Evolutionary conservation across 1,140 invertebrate genomes (phyloP).

Genomic region (Babylonia areolata): DNA sequence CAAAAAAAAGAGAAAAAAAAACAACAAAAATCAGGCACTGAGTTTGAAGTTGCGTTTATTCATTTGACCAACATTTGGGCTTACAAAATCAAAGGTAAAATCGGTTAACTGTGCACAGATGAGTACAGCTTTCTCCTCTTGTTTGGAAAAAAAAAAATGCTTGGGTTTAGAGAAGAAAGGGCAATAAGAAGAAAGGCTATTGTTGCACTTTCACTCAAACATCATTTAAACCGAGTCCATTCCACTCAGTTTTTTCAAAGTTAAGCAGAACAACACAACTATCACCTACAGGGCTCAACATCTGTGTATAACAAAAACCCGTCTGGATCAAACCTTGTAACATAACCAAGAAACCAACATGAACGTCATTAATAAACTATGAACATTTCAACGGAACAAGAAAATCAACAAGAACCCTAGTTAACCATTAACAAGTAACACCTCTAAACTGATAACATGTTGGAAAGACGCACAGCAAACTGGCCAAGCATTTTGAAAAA

Average conservation of each 20-base stretch:
- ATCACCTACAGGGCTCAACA: not conserved
- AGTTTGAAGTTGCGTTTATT: not conserved
- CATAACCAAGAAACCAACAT: not conserved
- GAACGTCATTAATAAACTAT: not conserved
- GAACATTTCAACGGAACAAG: not conserved
- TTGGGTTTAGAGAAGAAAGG: not conserved
- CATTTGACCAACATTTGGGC: conserved; percentile 15
- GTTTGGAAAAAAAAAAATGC: not conserved
- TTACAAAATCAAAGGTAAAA: conserved; percentile 19
- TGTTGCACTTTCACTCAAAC: not conserved
- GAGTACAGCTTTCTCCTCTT: not conserved
- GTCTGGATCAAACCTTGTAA: not conserved
- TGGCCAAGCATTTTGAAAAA: too few relatives aligned
- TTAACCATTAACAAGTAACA: not conserved
- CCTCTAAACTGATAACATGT: too few relatives aligned
- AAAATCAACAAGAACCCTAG: not conserved
- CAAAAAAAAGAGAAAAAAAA: too few relatives aligned
- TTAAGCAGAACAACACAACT: not conserved
- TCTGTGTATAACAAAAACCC: not conserved
- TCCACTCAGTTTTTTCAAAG: not conserved
- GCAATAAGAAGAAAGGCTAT: not conserved
- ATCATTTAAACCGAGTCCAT: not conserved
- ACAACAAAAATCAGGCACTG: not conserved
- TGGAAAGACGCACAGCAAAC: too few relatives aligned
- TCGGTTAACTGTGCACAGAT: conserved; percentile 4